Base-by-base conservation (phyloP, 1,140 invertebrate genomes). In the Cecropterus lyciades region DNA sequence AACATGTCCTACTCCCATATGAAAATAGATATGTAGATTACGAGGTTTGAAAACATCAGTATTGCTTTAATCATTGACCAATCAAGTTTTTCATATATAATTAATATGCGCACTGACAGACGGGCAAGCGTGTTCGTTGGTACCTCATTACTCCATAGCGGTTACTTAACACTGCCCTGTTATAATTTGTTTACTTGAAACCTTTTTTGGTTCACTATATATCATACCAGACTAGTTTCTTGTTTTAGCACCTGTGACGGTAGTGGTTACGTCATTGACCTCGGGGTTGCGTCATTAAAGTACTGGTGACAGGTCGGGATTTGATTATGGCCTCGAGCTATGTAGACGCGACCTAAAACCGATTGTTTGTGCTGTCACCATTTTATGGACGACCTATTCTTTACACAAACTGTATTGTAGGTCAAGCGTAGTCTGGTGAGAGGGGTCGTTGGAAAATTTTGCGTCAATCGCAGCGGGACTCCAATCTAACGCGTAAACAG, bases 351-450 rank as follows among this genome's bases (percentile, higher is more conserved):
- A 65, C 69, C 70, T 75, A 51, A 78, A 80, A 80, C 74, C 70
- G 65, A 80, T 78, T 80, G 73, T 77, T 83, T 79, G 67, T 64
- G 52, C 48, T 73, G 72, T 69, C 73, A 70, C 70, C 75, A 49
- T 64, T 68, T 75, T 67, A 75, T 75, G 65, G 75, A 68, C 69
- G 74, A 74, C 75, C 73, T 73, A 72, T 70, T 63, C 42, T 51
- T 69, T 73, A 81, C 76, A 77, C 79, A 79, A 60, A 69, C 66
- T 67, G 70, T 67, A 71, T 80, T 78, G 66, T 80, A 79, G 81
- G 81, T 84, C 79, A 75, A 68, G 45, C 64, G 65, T 71, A 67
- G 55, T 64, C 52, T 11, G 55, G 14, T 51, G 48, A 45, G 49
- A n/a, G 63, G 56, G 72, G 52, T 63, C 51, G 65, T 65, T 65